Evolutionary conservation across 2,888 invertebrate species (phyloP).

Genomic region (Antheraea assamensis): DNA sequence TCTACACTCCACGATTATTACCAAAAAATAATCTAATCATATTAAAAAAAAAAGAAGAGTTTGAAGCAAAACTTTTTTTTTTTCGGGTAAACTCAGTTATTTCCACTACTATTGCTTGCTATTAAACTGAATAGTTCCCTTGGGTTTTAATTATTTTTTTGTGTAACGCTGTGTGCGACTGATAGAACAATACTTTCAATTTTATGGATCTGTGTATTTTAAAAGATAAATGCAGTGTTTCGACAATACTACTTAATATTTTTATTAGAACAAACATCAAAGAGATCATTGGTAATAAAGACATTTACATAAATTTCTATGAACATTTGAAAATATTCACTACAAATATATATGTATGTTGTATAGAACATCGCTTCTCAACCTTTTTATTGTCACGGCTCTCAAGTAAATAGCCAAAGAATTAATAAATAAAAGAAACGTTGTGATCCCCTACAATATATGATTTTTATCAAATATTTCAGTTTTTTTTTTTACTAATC

Average conservation of each 20-base stretch:
- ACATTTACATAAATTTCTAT: background rate
- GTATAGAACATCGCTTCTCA: background rate
- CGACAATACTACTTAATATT: background rate
- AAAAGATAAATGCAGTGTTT: background rate
- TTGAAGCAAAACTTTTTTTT: no score
- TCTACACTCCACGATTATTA: no score
- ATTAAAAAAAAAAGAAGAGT: background rate
- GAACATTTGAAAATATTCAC: background rate
- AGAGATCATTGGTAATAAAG: background rate
- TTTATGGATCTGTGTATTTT: background rate
- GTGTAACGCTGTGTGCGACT: background rate
- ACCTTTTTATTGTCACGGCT: no score
- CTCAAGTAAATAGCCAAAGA: no score
- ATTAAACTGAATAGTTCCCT: background rate
- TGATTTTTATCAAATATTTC: no score
- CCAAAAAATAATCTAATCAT: background rate
- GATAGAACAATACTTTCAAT: background rate
- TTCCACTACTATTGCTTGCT: background rate
- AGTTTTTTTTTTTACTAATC: no score
- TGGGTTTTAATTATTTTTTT: background rate
- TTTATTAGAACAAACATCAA: background rate
- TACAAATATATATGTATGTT: background rate
- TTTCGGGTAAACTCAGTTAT: background rate
- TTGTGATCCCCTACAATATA: no score
- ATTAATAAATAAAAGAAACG: no score